Base-by-base conservation (phyloP, 2,113 vertebrate species). In the Alethe castanea region DNA sequence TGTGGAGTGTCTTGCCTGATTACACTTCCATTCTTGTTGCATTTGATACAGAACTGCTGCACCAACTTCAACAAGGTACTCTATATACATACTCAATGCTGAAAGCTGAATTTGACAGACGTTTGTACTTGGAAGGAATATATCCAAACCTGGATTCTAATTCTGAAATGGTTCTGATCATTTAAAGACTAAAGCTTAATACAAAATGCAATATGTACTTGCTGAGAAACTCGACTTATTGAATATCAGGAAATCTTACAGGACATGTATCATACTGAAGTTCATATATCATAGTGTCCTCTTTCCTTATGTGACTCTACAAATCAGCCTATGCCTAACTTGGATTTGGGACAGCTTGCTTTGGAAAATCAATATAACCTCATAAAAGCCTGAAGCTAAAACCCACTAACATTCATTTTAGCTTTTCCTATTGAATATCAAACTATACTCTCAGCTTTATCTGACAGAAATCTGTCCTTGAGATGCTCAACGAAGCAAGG, bases 311-410 rank as follows among this genome's bases (percentile, higher is more conserved):
- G 40, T 54, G 67, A 71, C 87, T 73, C 79, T 54, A 92, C 67
- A 95, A 91, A 96, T 92, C 88, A 94, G 13, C 60, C 79, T 47
- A 62, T 81, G 50, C 54, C 62, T 40, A 60, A 31, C 48, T 48
- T 81, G 67, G 76, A 81, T 77, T 86, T 88, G 48, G 85, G 80
- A 92, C 65, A 88, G 86, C 36, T 93, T 81, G 83, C 88, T 95
- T 92, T 84, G 40, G 76, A 92, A 96, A 96, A 96, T 96, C 95
- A 92, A 86, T 93, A 78, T 26, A 95, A 86, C 57, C 72, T 79
- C 53, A 88, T 86, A 96, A 86, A 94, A 95, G 69, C 61, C 73
- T 78, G 54, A 45, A 88, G 93, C 86, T 86, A 70, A 96, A 94
- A 86, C 9, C 76, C 69, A 94, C 76, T 81, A 96, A 92, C 26